Evolutionary conservation across 2,888 invertebrate genomes (phyloP), one percentile per base, ranked within the genome.

Genomic region (Sipha maydis): DNA sequence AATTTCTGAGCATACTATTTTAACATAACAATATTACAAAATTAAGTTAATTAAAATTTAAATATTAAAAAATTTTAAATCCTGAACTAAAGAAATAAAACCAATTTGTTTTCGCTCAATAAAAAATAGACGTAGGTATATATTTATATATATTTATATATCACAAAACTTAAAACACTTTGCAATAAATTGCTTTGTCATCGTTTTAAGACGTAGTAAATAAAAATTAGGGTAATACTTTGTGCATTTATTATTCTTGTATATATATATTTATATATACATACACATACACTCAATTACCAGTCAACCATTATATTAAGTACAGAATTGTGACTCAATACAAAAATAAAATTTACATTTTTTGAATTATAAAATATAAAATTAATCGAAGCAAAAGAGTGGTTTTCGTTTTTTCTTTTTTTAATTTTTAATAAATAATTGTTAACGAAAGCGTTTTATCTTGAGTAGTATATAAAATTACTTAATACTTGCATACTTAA

Each of bases 181-280:
- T 69, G 41, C 67, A 19, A n/a, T 82, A 82, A 82, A 82, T 69
- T 82, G 80, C 38, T 82, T 82, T 82, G 41, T 41, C 67, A 41
- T 69, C 28, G 9, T 82, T 82, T 69, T 82, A 82, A 82, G n/a
- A 41, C 19, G 38, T 69, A 82, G 28, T 82, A 69, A 82, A 82
- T 82, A 82, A 17, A 82, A 82, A 82, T 82, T 69, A 82, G 19
- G 11, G 11, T 2, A 69, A 69, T 19, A 82, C 38, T 28, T 38
- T 67, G 38, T 67, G 38, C 17, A n/a, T 67, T 80, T 80, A 82
- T 82, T 69, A 69, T 69, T 28, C 34, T 79, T 28, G 61, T 38
- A 17, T 38, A 41, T 41, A 41, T 41, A 41, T 41, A 41, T 41
- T 14, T 38, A 19, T 38, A 67, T 11, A 71, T 17, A 28, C 11